Conservation (phyloP, 2,113 vertebrate species). For the Solea senegalensis region DNA sequence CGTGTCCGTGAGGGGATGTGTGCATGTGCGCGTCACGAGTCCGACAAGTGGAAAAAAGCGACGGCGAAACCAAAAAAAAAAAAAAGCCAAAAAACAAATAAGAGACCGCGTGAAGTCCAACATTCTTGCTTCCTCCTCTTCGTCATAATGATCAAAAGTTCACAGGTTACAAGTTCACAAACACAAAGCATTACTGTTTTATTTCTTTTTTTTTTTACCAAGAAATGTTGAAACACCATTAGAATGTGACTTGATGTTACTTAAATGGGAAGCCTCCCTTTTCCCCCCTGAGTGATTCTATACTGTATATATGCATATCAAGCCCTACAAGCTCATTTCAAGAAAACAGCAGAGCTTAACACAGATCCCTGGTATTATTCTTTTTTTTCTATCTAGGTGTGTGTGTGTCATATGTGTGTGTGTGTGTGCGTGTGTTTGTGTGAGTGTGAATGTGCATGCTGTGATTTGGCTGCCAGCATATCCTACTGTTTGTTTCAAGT, state of each 20-base stretch:
- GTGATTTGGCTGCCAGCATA: conserved; percentile 84
- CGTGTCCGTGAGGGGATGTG: conserved; percentile 48
- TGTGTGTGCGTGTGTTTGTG: conserved; percentile 28
- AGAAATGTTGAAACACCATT: conserved; percentile 73
- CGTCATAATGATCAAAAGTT: conserved; percentile 62
- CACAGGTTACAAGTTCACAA: conserved; percentile 79
- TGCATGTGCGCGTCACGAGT: conserved; percentile 35
- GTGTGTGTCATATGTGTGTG: conserved; percentile 24
- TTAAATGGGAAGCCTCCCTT: conserved; percentile 55
- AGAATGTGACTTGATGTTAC: conserved; percentile 69
- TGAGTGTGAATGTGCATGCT: conserved; percentile 45
- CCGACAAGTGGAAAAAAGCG: conserved; percentile 36
- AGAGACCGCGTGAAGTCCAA: conserved; percentile 52
- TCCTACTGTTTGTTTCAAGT: conserved; percentile 85
- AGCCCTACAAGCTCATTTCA: conserved; percentile 68
- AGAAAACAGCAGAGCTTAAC: conserved; percentile 70
- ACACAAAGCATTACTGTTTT: conserved; percentile 61
- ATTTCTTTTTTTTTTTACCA: conserved; percentile 40
- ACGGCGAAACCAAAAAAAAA: conserved; percentile 46
- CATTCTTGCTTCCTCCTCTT: conserved; percentile 49
- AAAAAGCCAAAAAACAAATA: not conserved
- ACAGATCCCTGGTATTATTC: conserved; percentile 68
- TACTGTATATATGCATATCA: conserved; percentile 74
- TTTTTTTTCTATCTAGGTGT: conserved; percentile 33
- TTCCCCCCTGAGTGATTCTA: conserved; percentile 79